Evolutionary conservation across 2,888 invertebrate genomes (phyloP).

Genomic region (Orthosia cruda): DNA sequence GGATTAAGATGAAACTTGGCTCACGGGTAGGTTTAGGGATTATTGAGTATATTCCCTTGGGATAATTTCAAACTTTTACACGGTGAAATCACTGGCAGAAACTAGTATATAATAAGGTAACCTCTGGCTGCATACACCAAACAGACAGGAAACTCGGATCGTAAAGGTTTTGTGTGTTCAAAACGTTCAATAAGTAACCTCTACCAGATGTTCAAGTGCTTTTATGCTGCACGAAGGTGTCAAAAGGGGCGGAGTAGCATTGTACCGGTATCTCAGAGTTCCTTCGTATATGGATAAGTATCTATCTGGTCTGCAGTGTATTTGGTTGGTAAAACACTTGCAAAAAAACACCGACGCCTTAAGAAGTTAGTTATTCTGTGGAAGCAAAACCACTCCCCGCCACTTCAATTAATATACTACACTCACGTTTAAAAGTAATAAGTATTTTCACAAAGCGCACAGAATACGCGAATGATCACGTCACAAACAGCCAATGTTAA

Average conservation of each 20-base stretch:
- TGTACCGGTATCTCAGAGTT: neutral
- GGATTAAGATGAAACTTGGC: too few relatives aligned
- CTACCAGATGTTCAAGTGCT: too few relatives aligned
- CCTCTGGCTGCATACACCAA: neutral
- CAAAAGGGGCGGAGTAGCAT: too few relatives aligned
- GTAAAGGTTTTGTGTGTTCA: neutral
- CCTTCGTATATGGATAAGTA: neutral
- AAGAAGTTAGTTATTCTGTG: neutral
- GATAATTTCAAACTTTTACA: too few relatives aligned
- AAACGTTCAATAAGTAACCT: too few relatives aligned
- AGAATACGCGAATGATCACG: constrained; percentile 9
- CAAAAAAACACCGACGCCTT: neutral
- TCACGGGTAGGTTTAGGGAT: too few relatives aligned
- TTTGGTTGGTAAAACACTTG: neutral
- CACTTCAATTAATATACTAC: neutral
- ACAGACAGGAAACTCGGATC: neutral
- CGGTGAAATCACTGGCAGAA: too few relatives aligned
- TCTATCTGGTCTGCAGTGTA: too few relatives aligned
- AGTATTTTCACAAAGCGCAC: constrained; percentile 10
- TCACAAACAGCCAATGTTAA: constrained; percentile 16
- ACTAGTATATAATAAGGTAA: too few relatives aligned
- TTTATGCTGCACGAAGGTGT: too few relatives aligned
- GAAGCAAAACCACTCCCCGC: neutral
- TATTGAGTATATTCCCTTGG: too few relatives aligned
- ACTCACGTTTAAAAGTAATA: constrained; percentile 7